Evolutionary conservation across 1,140 invertebrate genomes (phyloP), one percentile per base, ranked within the genome.

Genomic region (Akabosia matsudoensis): DNA sequence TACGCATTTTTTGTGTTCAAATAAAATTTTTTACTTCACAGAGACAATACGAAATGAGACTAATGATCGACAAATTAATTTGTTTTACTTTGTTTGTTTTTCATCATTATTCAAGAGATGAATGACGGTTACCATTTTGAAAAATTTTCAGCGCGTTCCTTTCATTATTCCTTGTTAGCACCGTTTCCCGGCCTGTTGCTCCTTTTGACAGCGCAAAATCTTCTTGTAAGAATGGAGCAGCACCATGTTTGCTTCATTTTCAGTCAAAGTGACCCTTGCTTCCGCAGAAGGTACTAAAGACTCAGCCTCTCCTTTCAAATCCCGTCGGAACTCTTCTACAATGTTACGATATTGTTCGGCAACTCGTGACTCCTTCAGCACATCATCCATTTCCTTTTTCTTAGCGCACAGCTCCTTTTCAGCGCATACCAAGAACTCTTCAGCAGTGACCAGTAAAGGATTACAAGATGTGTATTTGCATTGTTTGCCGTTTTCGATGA

Each of bases 141-240:
- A n/a, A n/a, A n/a, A n/a, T n/a, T n/a, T n/a, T n/a, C n/a, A n/a
- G n/a, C n/a, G n/a, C n/a, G n/a, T n/a, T n/a, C n/a, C n/a, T n/a
- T n/a, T n/a, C n/a, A n/a, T n/a, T n/a, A n/a, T n/a, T n/a, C n/a
- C n/a, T n/a, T n/a, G n/a, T n/a, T n/a, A n/a, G n/a, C n/a, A n/a
- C n/a, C n/a, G n/a, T n/a, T n/a, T n/a, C n/a, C n/a, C n/a, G n/a
- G n/a, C n/a, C n/a, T n/a, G n/a, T n/a, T n/a, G n/a, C 70, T 81
- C 80, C 64, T 79, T 79, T 52, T 81, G 80, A 22, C 77, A 54
- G 14, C 78, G 76, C 67, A 79, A 75, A 33, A 81, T 75, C 52
- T 81, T 81, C 67, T 81, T 81, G 77, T 81, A 81, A 14, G 80
- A 78, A 64, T 81, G 80, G 73, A 78, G 79, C 14, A 81, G 34